These are phyloP conservation scores for Drepana arcuata DNA, from an alignment of 1,140 invertebrate species.

Conservation along the genomic window DNA sequence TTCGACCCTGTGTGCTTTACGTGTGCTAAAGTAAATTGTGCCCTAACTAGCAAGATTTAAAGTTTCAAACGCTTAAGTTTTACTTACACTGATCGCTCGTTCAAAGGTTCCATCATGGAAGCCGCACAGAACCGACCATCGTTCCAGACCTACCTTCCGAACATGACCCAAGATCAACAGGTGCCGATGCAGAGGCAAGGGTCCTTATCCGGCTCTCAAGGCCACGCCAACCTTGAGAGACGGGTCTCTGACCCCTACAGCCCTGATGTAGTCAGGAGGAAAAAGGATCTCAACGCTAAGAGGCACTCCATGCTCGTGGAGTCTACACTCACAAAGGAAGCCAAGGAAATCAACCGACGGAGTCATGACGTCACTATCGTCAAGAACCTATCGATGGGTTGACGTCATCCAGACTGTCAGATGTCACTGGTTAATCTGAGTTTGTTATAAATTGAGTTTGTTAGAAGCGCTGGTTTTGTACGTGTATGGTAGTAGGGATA, in stretches of 20 bases:
- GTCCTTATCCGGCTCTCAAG: constrained; percentile 31
- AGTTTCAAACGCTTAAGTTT: too few relatives aligned
- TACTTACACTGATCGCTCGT: too few relatives aligned
- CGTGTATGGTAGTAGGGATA: too few relatives aligned
- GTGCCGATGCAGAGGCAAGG: constrained; percentile 35
- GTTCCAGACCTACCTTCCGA: constrained; percentile 65
- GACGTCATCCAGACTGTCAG: too few relatives aligned
- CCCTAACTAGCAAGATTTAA: too few relatives aligned
- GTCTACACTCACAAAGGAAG: constrained; percentile 41
- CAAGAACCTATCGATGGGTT: constrained; percentile 64
- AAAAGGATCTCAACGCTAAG: constrained; percentile 50
- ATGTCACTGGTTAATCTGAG: too few relatives aligned
- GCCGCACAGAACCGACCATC: constrained; percentile 71
- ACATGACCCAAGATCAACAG: constrained; percentile 34
- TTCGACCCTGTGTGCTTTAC: too few relatives aligned
- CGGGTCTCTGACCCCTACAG: constrained; percentile 62
- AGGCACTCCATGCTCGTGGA: constrained; percentile 61
- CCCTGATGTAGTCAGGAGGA: constrained; percentile 44
- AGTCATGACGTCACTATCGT: constrained; percentile 56
- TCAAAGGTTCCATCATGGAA: constrained; percentile 75
- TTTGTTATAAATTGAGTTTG: too few relatives aligned
- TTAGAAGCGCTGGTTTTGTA: too few relatives aligned
- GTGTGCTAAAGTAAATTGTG: too few relatives aligned
- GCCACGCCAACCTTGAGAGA: constrained; percentile 35
- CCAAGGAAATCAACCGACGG: constrained; percentile 49